A percentile compares a stretch with the other conserved stretches of the same genome.
phyloP scores from a whole-genome alignment of 2,113 vertebrate genomes.

The Phalacrocorax aristotelis region DNA sequence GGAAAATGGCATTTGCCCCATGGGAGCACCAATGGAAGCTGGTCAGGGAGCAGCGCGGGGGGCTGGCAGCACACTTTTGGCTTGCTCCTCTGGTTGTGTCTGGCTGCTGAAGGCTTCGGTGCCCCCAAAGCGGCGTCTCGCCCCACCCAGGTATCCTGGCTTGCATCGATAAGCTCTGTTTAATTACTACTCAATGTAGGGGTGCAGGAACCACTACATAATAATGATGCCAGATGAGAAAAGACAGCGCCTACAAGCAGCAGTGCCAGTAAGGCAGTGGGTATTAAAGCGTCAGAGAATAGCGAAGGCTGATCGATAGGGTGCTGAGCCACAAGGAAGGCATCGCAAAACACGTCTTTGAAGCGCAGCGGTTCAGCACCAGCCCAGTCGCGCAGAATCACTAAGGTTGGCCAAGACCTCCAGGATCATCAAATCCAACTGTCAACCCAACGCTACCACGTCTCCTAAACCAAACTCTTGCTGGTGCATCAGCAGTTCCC shows the following conservation, averaged over 20 bases:
- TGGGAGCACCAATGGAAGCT: accelerated
- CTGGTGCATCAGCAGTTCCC: neutral
- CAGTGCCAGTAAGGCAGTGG: accelerated
- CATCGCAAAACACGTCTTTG: accelerated
- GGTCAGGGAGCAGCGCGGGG: accelerated
- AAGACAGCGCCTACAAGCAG: neutral
- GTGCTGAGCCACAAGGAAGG: neutral
- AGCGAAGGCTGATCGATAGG: accelerated
- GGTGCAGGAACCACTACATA: neutral
- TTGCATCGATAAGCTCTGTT: accelerated
- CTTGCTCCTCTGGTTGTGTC: neutral
- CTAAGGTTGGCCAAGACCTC: no score
- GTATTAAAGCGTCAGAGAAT: no score
- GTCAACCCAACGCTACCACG: no score
- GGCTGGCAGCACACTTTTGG: accelerated
- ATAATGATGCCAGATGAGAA: neutral
- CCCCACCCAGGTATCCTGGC: accelerated
- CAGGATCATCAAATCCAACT: no score
- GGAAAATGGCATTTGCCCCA: neutral
- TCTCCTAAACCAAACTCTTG: no score
- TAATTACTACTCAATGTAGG: accelerated
- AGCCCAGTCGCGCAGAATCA: neutral
- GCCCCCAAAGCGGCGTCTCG: accelerated
- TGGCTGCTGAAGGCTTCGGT: neutral
- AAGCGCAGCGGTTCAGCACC: neutral